Evolutionary conservation across 2,888 invertebrate genomes (phyloP), one percentile per base, ranked within the genome.

Genomic region (Melanostoma scalare): DNA sequence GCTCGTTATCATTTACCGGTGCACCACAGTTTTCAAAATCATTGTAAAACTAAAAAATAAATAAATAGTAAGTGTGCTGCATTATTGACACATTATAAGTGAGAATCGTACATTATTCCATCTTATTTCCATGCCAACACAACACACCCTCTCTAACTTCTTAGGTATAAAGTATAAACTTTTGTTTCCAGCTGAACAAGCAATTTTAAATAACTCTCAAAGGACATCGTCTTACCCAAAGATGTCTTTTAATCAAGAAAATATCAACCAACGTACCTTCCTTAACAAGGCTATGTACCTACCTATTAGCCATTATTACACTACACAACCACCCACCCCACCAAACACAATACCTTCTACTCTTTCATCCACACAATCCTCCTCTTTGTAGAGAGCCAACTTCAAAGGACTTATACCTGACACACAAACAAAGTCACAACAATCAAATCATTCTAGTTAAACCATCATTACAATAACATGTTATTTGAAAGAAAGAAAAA

Each of bases 291-390:
- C 20, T 20, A 20, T 20, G 50, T 72, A 67, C 71, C 81, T 81
- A 82, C 78, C 69, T 68, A 84, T 79, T 84, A 84, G 82, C 82
- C 79, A 78, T 68, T 77, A 71, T 56, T 42, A 69, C 58, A 53
- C 71, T 20, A 68, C 68, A 63, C 33, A n/a, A 36, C 63, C 9
- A 36, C 61, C 61, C 63, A 63, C 48, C 36, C 56, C 33, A 42
- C 0, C 42, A 58, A 20, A 20, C 55, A 44, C 42, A 80, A 52
- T 36, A 33, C 55, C 30, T 56, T 71, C 38, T 36, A 20, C 31
- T 10, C 9, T 48, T 36, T 53, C 31, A 30, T 6, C 31, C 42
- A 53, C 6, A 8, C 4, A 40, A 67, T 53, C 67, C 67, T 65
- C 50, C 42, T 38, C 40, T 10, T 8, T 63, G 8, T 63, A 46